phyloP scores from a whole-genome alignment of 37 sponge, comb jelly and placozoan species.

The Tethya wilhelma region DNA sequence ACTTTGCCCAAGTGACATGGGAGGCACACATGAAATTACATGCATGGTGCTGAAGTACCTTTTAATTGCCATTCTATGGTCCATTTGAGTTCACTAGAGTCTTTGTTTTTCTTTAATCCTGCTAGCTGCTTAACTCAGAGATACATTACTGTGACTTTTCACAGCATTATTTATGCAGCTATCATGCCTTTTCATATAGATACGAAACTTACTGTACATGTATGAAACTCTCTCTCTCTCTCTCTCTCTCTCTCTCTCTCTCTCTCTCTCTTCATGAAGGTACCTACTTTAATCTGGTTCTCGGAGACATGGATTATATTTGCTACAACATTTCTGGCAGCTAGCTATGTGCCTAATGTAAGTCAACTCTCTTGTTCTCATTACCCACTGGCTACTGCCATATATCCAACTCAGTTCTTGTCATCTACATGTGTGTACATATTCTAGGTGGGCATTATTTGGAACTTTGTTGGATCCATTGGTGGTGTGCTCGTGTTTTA shows the following conservation, averaged over 20 bases:
- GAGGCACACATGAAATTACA: too few relatives aligned
- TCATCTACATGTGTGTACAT: not conserved
- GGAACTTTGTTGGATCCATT: conserved; percentile 86
- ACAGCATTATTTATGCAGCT: too few relatives aligned
- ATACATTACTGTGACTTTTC: too few relatives aligned
- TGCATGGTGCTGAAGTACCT: too few relatives aligned
- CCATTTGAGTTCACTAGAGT: too few relatives aligned
- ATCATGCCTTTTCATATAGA: too few relatives aligned
- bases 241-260: conserved; percentile 26
- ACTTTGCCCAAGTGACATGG: too few relatives aligned
- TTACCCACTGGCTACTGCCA: not conserved
- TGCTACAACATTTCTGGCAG: conserved; percentile 56
- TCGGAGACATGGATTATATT: conserved; percentile 68
- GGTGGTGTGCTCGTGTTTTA: conserved; percentile 74
- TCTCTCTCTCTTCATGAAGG: conserved; percentile 17
- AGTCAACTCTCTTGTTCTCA: not conserved
- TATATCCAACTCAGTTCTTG: not conserved
- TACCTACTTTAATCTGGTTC: conserved; percentile 58
- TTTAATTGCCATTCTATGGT: too few relatives aligned
- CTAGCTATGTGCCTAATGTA: conserved; percentile 9
- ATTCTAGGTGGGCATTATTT: conserved; percentile 69
- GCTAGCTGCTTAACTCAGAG: too few relatives aligned
- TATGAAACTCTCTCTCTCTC: conserved; percentile 4
- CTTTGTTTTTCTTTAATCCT: too few relatives aligned
- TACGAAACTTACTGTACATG: too few relatives aligned